A percentile compares a stretch with the other conserved stretches of the same genome.
These are phyloP conservation scores for Forficula auricularia DNA, from an alignment of 1,140 invertebrate genomes.

Conservation along the genomic window DNA sequence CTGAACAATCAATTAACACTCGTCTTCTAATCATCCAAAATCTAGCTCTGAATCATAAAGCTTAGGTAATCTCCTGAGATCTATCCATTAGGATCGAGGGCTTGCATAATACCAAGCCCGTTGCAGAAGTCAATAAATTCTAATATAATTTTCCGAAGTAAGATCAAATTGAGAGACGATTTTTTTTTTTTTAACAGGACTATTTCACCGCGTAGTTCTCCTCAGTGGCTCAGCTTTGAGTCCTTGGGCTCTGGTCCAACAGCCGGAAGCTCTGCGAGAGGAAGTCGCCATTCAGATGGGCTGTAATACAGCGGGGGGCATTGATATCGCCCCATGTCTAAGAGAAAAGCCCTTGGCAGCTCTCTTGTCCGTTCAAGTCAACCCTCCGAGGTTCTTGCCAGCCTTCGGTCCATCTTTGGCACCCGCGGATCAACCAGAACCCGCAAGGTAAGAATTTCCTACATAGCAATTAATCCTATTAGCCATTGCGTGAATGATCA, in stretches of 20 bases:
- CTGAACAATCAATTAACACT: no score
- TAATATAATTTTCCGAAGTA: no score
- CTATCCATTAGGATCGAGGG: no score
- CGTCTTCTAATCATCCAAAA: no score
- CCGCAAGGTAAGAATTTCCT: no score
- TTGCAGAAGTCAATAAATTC: no score
- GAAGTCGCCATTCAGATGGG: constrained; percentile 53
- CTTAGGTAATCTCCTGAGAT: no score
- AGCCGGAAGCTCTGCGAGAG: constrained; percentile 48
- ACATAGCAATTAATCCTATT: no score
- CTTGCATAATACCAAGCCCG: no score
- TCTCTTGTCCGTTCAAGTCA: constrained; percentile 38
- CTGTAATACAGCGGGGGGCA: constrained; percentile 27
- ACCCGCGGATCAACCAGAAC: constrained; percentile 36
- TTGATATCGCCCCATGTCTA: constrained; percentile 32
- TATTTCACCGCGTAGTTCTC: constrained; percentile 69
- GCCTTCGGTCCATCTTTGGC: constrained; percentile 45
- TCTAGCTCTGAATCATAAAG: no score
- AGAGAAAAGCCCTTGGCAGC: constrained; percentile 36
- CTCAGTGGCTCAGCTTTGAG: constrained; percentile 74
- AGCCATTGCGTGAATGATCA: no score
- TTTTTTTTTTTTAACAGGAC: constrained; percentile 34
- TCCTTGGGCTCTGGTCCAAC: constrained; percentile 59
- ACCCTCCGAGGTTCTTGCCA: constrained; percentile 34
- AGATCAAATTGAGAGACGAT: no score